A percentile compares a stretch with the other conserved stretches of the same genome.
Conservation (phyloP, 1,140 invertebrate species). For the Heliconius himera region DNA sequence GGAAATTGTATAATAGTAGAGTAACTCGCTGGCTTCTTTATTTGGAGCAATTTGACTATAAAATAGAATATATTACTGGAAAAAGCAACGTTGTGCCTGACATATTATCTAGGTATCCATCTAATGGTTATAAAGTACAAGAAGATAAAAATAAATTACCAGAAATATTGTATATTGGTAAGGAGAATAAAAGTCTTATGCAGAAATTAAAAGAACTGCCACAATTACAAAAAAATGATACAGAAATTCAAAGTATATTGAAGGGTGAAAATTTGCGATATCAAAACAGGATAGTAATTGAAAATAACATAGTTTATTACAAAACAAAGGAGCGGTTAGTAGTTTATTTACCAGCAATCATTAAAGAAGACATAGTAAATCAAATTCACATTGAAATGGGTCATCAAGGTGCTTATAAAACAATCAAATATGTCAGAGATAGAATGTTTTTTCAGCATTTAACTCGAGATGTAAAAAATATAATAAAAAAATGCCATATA, state of each 20-base stretch:
- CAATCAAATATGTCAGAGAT: conserved; percentile 47
- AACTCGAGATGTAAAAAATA: conserved; percentile 30
- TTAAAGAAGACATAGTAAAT: conserved; percentile 32
- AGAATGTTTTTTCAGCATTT: conserved; percentile 52
- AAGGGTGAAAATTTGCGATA: neutral
- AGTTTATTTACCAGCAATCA: conserved; percentile 26
- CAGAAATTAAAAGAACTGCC: conserved; percentile 15
- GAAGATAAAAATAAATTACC: conserved; percentile 31
- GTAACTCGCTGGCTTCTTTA: conserved; percentile 69
- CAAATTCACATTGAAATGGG: conserved; percentile 51
- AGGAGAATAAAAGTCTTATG: conserved; percentile 25
- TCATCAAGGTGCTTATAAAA: conserved; percentile 56
- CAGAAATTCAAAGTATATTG: conserved; percentile 4
- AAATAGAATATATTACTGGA: conserved; percentile 58
- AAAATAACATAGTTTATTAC: neutral
- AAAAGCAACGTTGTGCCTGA: conserved; percentile 51
- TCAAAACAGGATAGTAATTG: neutral
- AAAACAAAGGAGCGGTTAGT: conserved; percentile 17
- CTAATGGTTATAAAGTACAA: conserved; percentile 39
- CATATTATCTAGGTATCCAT: conserved; percentile 48
- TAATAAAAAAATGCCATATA: conserved; percentile 44
- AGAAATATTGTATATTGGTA: conserved; percentile 26
- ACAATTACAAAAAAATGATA: conserved; percentile 15
- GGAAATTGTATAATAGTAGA: conserved; percentile 59
- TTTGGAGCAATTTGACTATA: conserved; percentile 69